Evolutionary conservation across 1,140 invertebrate species (phyloP), one percentile per base, ranked within the genome.

Genomic region (Cherax destructor): DNA sequence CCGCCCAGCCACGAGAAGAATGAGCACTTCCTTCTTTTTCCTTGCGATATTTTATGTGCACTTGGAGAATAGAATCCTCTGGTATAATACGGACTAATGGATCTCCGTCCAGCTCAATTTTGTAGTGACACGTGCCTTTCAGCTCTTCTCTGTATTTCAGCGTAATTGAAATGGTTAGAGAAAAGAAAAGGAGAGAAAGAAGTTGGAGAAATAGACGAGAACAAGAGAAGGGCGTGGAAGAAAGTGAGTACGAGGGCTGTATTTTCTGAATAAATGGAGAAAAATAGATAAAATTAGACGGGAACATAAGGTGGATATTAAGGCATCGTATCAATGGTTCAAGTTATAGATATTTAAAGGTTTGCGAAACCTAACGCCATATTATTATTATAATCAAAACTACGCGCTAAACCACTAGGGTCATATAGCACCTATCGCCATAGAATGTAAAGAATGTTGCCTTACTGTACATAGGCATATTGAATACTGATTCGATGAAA

Each of bases 1-100:
- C n/a, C n/a, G 24, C 0, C n/a, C 69, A 9, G 69, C 16, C 16
- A 6, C 6, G 69, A 74, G 69, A 30, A 74, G 69, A 74, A 74
- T 74, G 69, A 30, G 9, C 5, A 30, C n/a, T 24, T 30, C n/a
- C 69, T 69, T 18, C 65, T n/a, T 69, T 74, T 74, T 74, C 21
- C 69, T 74, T 41, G 30, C n/a, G 69, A 74, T 74, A 74, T 74
- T 74, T 74, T 74, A 74, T 74, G 69, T 74, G n/a, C 69, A 74
- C 69, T n/a, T 74, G 69, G 69, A 74, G 69, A 74, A 74, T 74
- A 30, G 69, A 74, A 74, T 74, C 69, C 69, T 69, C n/a, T n/a
- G n/a, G 69, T 9, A 74, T 74, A 74, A 74, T 74, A 74, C 69
- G n/a, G 24, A 74, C 69, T 74, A 74, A 74, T 74, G 69, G 69